Evolutionary conservation across 2,113 vertebrate species (phyloP).

Genomic region (Lasiurus borealis): DNA sequence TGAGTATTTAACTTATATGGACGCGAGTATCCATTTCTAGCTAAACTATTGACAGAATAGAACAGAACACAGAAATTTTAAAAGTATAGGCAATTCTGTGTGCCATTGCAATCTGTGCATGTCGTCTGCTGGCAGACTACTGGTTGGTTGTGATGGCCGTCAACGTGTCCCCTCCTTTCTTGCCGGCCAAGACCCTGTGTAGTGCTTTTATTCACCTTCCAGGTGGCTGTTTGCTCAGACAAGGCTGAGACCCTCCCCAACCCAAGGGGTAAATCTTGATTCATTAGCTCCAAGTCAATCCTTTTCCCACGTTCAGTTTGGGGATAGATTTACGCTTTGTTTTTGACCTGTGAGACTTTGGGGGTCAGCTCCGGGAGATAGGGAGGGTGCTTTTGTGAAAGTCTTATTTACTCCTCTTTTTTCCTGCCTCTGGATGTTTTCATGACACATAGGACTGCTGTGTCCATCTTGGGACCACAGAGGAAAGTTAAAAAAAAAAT

Average conservation of each 20-base stretch:
- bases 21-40: neutral
- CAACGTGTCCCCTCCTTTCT: neutral
- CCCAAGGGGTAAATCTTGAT: neutral
- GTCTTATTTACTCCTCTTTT: neutral
- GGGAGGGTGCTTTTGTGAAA: neutral
- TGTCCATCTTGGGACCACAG: neutral
- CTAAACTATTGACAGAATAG: neutral
- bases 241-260: neutral
- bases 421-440: slow-evolving; percentile 21
- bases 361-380: neutral
- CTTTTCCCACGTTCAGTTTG: neutral
- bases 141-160: neutral
- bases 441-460: neutral
- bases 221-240: neutral
- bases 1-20: neutral
- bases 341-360: neutral
- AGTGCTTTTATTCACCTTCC: neutral
- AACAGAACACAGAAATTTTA: neutral
- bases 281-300: neutral
- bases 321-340: neutral
- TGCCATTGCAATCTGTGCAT: neutral
- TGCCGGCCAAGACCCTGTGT: neutral
- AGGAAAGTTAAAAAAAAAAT: neutral
- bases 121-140: neutral
- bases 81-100: neutral